A percentile compares a stretch with the other conserved stretches of the same genome.
phyloP scores from a whole-genome alignment of 1,140 invertebrate genomes.

The Xylocopa sonorina region DNA sequence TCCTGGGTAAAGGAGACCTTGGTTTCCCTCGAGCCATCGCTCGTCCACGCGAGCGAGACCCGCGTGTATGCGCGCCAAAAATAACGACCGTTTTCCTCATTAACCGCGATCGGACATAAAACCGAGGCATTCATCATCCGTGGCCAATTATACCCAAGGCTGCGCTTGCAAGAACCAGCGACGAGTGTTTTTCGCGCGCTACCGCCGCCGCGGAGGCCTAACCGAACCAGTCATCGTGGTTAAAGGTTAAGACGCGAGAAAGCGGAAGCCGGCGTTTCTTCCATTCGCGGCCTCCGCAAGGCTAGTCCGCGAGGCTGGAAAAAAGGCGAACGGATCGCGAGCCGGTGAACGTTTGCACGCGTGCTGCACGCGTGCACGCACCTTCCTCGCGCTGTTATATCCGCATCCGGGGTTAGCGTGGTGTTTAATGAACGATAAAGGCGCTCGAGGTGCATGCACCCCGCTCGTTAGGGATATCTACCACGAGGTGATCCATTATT shows the following conservation, averaged over 20 bases:
- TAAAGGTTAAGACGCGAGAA: constrained; percentile 58
- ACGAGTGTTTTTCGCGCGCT: constrained; percentile 2
- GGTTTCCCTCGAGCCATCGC: neutral
- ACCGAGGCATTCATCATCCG: neutral
- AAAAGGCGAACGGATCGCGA: neutral
- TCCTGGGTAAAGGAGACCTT: no score
- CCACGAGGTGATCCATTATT: constrained; percentile 30
- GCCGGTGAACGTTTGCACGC: constrained; percentile 22
- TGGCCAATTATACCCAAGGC: neutral
- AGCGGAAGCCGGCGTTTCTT: constrained; percentile 59
- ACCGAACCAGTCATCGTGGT: constrained; percentile 16
- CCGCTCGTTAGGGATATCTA: constrained; percentile 55
- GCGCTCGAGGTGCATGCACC: constrained; percentile 16
- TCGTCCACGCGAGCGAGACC: neutral
- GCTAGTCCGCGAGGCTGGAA: constrained; percentile 31
- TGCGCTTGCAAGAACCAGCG: neutral
- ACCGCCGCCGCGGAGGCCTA: neutral
- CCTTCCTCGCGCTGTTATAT: constrained; percentile 31
- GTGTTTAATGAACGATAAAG: constrained; percentile 67
- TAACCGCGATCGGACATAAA: neutral
- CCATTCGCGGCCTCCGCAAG: constrained; percentile 55
- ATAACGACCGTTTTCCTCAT: neutral
- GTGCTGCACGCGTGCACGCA: constrained; percentile 40
- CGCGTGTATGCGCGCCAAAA: no score
- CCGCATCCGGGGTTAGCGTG: constrained; percentile 60